Base-by-base conservation (phyloP, 2,797 vertebrate genomes). In the Melanotaenia maccullochi region DNA sequence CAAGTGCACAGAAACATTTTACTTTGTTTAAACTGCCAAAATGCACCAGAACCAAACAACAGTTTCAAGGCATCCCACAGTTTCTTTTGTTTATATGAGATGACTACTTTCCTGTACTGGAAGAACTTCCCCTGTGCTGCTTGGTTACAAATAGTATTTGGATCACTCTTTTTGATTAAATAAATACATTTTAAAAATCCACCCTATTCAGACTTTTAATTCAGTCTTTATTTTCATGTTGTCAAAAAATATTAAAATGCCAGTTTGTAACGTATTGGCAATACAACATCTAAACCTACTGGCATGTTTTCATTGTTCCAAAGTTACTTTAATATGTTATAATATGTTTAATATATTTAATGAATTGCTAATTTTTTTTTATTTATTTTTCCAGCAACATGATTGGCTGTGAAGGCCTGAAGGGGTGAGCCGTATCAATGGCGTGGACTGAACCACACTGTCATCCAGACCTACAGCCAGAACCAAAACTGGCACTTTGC, bases 391-490 rank as follows among this genome's bases (percentile, higher is more conserved):
- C 18, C 81, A 93, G 91, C 79, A 88, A 83, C 81, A 92, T 93
- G 90, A 87, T 81, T 65, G 84, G 75, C 82, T 75, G 60, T 62
- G 82, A 86, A 40, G 49, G 83, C 65, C 79, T 85, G 65, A 78
- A 80, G 75, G 69, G 65, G 40, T 73, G 62, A 77, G 78, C 71
- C 33, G 84, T 83, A 92, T 81, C 89, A 83, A 93, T 93, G 92
- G 91, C 90, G 83, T 81, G 85, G 88, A 73, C 77, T 13, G 60
- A 84, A 68, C 69, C 72, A 22, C 33, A 5, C 59, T 63, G 52
- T 35, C 52, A 52, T 72, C 81, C 65, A 77, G 75, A 78, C 75
- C 79, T 73, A 65, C 73, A 73, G 44, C 78, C 68, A 51, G 49
- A 78, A 44, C 33, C 66, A 9, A 79, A 82, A 65, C 51, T 30